Evolutionary conservation across 2,113 vertebrate species (phyloP), one percentile per base, ranked within the genome.

Genomic region (Dryoscopus gambensis): DNA sequence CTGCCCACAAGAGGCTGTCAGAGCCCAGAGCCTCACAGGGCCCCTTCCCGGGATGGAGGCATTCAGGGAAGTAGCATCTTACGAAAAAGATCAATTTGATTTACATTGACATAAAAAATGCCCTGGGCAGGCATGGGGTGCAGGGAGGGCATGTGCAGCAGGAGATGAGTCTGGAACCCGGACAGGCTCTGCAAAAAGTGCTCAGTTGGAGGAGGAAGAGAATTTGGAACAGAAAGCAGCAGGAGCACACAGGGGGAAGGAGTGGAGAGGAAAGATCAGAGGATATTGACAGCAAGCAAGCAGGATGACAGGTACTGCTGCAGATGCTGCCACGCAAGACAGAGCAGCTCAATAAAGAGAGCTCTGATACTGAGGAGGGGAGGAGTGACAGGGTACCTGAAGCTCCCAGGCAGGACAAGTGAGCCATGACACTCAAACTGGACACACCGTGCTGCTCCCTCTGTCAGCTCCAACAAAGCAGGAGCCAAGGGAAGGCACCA

Each of bases 361-460:
- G 60, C 27, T 63, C 60, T 5, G 40, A 20, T 49, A 35, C 0
- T 15, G 65, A 50, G 47, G 59, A 13, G 30, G 6, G 67, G 12
- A 56, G 50, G 47, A 50, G 21, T 15, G 73, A 57, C 2, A 73
- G 9, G 0, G 84, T 20, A n/a, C 46, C 55, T 46, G 50, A 49
- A n/a, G 64, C 30, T 46, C 50, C 67, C 25, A 33, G 7, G 13
- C 37, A 49, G 31, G 68, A 57, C 40, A 33, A 73, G 35, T 18
- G 42, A 84, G 55, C 18, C 2, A 0, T 3, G 50, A 17, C 30
- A 13, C 55, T 11, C 42, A 13, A 25, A 37, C 0, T 25, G 40
- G 52, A 9, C 37, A 25, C 42, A 12, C 11, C 1, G 3, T 0
- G 24, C 18, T 53, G 46, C n/a, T 76, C 5, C 0, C 0, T 31